Percentiles rank a stretch among this genome's conserved stretches.
Evolutionary conservation across 2,888 invertebrate species (phyloP).

Genomic region (Thereva unica): DNA sequence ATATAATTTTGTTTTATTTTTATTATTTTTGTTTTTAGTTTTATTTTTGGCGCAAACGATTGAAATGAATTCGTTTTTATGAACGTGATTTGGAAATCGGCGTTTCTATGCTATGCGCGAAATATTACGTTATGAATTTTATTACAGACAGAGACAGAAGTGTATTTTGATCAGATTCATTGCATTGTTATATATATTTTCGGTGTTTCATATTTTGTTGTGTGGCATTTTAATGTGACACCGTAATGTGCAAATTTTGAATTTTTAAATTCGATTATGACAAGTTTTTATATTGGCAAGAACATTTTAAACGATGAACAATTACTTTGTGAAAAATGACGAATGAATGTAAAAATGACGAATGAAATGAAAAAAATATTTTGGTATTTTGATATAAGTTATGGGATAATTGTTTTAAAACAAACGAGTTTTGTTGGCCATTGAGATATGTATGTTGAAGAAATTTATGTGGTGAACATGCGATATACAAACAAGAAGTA

Average conservation of each 20-base stretch:
- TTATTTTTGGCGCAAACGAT: background rate
- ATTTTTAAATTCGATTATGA: conserved; percentile 37
- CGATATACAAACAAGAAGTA: too few species aligned
- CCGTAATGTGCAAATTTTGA: conserved; percentile 42
- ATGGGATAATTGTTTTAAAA: too few species aligned
- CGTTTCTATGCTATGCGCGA: conserved; percentile 34
- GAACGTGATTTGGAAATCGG: conserved; percentile 1
- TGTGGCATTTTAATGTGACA: conserved; percentile 41
- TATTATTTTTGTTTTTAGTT: too few species aligned
- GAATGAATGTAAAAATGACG: too few species aligned
- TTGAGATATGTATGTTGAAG: too few species aligned
- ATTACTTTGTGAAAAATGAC: too few species aligned
- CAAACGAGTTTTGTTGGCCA: too few species aligned
- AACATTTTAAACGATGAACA: too few species aligned
- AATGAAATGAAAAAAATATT: too few species aligned
- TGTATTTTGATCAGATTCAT: conserved; percentile 19
- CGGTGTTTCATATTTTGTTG: conserved; percentile 16
- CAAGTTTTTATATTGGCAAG: conserved; percentile 13
- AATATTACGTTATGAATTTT: conserved; percentile 41
- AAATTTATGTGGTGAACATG: too few species aligned
- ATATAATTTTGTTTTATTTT: conserved; percentile 34
- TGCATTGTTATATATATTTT: conserved; percentile 9
- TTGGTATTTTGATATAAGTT: too few species aligned
- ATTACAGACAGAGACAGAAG: background rate
- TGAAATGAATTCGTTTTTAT: conserved; percentile 9